phyloP scores from a whole-genome alignment of 2,888 invertebrate species.

The Drepanosiphum platanoidis region DNA sequence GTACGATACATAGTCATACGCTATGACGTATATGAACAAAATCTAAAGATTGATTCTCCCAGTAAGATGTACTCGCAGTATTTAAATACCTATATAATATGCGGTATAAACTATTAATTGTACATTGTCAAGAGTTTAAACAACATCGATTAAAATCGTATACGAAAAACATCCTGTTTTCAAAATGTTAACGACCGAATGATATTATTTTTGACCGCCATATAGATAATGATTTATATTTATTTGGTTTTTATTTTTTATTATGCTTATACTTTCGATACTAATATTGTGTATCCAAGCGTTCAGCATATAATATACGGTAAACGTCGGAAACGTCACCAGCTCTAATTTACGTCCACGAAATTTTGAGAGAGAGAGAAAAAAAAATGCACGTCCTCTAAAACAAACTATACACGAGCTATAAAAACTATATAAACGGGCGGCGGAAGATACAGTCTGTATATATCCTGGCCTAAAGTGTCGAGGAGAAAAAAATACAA shows the following conservation, averaged over 20 bases:
- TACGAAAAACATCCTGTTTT: conserved; percentile 28
- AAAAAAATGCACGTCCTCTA: background rate
- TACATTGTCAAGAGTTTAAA: background rate
- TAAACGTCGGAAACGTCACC: conserved; percentile 28
- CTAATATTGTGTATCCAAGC: background rate
- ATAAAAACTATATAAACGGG: conserved; percentile 30
- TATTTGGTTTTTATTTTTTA: background rate
- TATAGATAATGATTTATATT: conserved; percentile 29
- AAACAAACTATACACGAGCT: conserved; percentile 18
- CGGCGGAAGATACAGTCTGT: background rate
- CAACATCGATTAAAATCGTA: background rate
- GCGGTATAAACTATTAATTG: background rate
- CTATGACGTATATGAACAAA: no score
- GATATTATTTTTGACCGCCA: conserved; percentile 17
- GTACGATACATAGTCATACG: no score
- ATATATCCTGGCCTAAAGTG: conserved; percentile 2
- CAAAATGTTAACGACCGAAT: conserved; percentile 30
- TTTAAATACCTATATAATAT: background rate
- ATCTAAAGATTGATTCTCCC: background rate
- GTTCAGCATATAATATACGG: background rate
- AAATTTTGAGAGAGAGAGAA: background rate
- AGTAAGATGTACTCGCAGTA: background rate
- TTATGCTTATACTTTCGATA: conserved; percentile 19
- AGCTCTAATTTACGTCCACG: conserved; percentile 36
- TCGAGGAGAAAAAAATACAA: conserved; percentile 11